phyloP scores from a whole-genome alignment of 1,140 invertebrate genomes.

The Anoplolepis gracilipes region DNA sequence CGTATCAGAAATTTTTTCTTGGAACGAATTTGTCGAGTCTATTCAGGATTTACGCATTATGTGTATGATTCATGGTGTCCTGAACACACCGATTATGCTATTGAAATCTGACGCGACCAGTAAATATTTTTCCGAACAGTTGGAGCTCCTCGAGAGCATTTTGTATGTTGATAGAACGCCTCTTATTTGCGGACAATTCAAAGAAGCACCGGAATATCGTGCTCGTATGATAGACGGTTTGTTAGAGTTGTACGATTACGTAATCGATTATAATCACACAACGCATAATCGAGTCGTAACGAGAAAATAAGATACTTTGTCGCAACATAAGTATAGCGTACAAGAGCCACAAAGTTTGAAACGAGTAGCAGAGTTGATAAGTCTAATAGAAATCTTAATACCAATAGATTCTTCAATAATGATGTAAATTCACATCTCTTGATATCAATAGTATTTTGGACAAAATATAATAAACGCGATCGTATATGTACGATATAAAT shows the following conservation, averaged over 20 bases:
- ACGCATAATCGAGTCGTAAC: not conserved
- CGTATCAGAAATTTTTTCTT: conserved; percentile 66
- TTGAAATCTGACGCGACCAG: conserved; percentile 68
- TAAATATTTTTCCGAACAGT: conserved; percentile 74
- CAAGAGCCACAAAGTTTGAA: not conserved
- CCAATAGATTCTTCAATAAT: not conserved
- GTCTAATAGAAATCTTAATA: not conserved
- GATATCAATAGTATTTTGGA: not conserved
- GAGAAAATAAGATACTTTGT: not conserved
- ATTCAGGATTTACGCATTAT: conserved; percentile 71
- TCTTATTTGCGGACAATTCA: conserved; percentile 70
- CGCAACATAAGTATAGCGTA: not conserved
- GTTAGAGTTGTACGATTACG: conserved; percentile 72
- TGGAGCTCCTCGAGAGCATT: conserved; percentile 66
- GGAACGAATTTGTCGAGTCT: conserved; percentile 72
- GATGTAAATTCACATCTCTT: not conserved
- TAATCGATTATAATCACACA: conserved; percentile 26
- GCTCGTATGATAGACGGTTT: conserved; percentile 73
- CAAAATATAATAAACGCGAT: not conserved
- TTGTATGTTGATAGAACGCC: conserved; percentile 76
- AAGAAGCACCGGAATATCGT: conserved; percentile 64
- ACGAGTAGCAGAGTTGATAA: too few relatives aligned
- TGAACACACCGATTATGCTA: conserved; percentile 78
- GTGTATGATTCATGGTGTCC: conserved; percentile 71
- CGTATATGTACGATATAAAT: not conserved